These are phyloP conservation scores for Tinamus guttatus DNA, from an alignment of 2,113 vertebrate genomes.

Conservation along the genomic window DNA sequence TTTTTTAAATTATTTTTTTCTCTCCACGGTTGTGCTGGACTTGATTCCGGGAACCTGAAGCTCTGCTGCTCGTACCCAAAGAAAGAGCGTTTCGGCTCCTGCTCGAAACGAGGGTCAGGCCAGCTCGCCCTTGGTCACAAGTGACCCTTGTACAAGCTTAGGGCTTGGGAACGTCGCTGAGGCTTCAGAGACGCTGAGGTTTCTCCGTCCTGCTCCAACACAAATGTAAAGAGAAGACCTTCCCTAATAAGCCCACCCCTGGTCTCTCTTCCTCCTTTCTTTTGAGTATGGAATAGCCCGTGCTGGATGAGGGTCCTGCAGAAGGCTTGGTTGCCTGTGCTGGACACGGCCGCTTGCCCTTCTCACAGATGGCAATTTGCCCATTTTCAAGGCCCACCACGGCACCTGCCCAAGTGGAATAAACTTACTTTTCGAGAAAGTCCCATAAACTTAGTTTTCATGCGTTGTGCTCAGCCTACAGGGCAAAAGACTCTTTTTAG, in stretches of 20 bases:
- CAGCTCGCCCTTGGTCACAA: no score
- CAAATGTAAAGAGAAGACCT: not conserved
- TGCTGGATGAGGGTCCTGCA: not conserved
- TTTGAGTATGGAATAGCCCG: not conserved
- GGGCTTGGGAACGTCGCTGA: not conserved
- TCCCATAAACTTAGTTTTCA: not conserved
- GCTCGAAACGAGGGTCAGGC: not conserved
- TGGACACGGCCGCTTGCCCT: not conserved
- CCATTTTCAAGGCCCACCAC: not conserved
- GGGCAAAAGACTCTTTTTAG: not conserved
- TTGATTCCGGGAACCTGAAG: not conserved
- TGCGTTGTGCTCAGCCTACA: not conserved
- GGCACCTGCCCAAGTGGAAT: not conserved
- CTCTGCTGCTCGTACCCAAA: not conserved
- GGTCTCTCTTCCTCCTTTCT: not conserved
- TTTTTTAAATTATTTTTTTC: not conserved
- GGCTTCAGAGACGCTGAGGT: not conserved
- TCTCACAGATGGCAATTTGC: not conserved
- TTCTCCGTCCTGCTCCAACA: not conserved
- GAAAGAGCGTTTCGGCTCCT: not conserved
- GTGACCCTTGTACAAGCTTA: not conserved
- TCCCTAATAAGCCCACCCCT: not conserved
- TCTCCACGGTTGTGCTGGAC: not conserved
- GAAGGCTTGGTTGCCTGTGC: not conserved
- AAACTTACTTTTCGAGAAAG: not conserved